Conservation (phyloP, 2,888 invertebrate species). For the Habrosyne pyritoides region DNA sequence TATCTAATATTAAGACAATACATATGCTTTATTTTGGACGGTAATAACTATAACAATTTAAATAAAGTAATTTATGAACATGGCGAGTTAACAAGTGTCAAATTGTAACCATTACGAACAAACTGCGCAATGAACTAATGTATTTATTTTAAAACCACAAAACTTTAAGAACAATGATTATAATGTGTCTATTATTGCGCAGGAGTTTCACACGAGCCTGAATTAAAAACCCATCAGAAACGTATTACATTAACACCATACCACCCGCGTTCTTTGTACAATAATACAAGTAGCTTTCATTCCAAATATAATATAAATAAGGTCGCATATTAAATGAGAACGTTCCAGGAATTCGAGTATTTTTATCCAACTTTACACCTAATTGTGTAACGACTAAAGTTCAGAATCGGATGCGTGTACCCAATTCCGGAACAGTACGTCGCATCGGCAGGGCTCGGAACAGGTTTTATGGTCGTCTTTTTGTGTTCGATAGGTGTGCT, state of each 20-base stretch:
- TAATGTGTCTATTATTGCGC: slow-evolving; percentile 76
- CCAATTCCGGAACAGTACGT: slow-evolving; percentile 43
- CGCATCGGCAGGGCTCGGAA: slow-evolving; percentile 35
- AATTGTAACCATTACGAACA: background rate
- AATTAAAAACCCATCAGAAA: slow-evolving; percentile 81
- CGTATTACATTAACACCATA: slow-evolving; percentile 73
- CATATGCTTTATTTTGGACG: background rate
- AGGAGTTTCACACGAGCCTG: slow-evolving; percentile 74
- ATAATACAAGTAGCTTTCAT: slow-evolving; percentile 8
- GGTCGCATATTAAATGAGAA: background rate
- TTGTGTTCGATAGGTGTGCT: slow-evolving; percentile 11
- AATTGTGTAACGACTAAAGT: slow-evolving; percentile 19
- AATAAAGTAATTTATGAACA: background rate
- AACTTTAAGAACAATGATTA: slow-evolving; percentile 32
- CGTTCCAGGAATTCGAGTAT: background rate
- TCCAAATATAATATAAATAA: slow-evolving; percentile 2
- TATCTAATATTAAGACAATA: too few relatives aligned
- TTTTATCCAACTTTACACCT: slow-evolving; percentile 21
- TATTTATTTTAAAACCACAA: background rate
- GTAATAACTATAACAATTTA: background rate
- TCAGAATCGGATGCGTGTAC: slow-evolving; percentile 11
- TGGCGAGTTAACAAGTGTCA: background rate
- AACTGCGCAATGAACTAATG: background rate
- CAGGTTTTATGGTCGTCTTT: slow-evolving; percentile 35
- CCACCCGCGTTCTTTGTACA: slow-evolving; percentile 47